These are phyloP conservation scores for Lamproptera curius DNA, from an alignment of 2,888 invertebrate genomes.

Conservation along the genomic window DNA sequence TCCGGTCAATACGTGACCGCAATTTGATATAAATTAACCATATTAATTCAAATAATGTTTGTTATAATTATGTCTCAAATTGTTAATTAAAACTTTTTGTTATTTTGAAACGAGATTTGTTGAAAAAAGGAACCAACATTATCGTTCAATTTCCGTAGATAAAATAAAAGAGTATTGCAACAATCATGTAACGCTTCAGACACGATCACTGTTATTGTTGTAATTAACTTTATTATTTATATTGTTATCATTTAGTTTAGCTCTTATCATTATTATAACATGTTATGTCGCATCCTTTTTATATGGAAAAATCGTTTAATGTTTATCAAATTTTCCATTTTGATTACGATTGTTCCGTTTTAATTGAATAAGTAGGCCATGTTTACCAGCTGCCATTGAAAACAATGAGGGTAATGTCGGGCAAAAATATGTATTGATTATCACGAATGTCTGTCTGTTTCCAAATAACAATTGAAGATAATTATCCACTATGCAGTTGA, in stretches of 20 bases:
- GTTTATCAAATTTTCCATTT: constrained; percentile 19
- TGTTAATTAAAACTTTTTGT: no score
- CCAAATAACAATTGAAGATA: no score
- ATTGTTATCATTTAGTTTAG: constrained; percentile 14
- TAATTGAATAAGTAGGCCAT: constrained; percentile 7
- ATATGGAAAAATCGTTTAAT: constrained; percentile 15
- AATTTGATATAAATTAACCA: no score
- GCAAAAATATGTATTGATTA: no score
- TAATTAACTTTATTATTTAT: constrained; percentile 14
- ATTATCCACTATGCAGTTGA: no score
- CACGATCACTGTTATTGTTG: constrained; percentile 6
- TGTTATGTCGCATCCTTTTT: constrained; percentile 19
- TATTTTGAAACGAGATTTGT: no score
- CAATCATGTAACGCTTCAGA: background rate
- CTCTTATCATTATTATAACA: constrained; percentile 14
- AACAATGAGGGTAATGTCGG: background rate
- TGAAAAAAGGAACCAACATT: no score
- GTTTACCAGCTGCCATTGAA: background rate
- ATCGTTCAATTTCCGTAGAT: background rate
- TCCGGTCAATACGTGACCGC: no score
- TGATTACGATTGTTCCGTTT: constrained; percentile 1
- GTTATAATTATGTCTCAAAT: no score
- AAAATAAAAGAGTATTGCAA: background rate
- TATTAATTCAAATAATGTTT: no score
- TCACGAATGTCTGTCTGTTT: no score